phyloP scores from a whole-genome alignment of 2,797 vertebrate genomes.

The Tadarida brasiliensis region DNA sequence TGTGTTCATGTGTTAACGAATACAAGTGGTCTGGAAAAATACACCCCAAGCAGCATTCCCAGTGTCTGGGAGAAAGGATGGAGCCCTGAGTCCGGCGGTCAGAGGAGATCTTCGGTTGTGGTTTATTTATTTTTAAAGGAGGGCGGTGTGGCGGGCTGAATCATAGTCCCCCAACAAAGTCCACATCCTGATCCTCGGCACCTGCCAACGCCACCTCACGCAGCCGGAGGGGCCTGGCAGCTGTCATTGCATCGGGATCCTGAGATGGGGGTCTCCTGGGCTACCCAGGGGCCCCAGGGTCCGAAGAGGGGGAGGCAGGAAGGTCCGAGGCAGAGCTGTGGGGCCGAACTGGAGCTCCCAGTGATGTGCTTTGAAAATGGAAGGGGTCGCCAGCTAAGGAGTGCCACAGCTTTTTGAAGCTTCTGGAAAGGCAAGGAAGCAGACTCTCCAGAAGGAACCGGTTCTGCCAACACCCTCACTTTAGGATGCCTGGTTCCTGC shows the following conservation, averaged over 20 bases:
- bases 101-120: neutral
- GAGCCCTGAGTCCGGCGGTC: rapidly evolving
- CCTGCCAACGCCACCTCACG: neutral
- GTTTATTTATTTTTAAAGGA: neutral
- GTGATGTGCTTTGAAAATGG: rapidly evolving
- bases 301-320: neutral
- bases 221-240: neutral
- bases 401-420: neutral
- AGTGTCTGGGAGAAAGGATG: neutral
- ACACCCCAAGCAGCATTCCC: neutral
- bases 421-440: neutral
- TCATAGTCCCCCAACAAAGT: neutral
- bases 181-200: neutral
- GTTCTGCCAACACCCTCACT: neutral
- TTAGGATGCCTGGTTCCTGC: neutral
- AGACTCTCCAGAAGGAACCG: neutral
- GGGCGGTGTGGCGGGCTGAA: neutral
- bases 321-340: no score
- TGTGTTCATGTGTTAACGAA: neutral
- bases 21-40: neutral
- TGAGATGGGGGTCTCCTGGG: neutral
- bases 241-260: neutral
- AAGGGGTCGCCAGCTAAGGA: neutral
- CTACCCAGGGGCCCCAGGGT: neutral
- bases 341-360: rapidly evolving